Conservation (phyloP, 92 coral and sea anemone species). For the Siderastrea radians region DNA sequence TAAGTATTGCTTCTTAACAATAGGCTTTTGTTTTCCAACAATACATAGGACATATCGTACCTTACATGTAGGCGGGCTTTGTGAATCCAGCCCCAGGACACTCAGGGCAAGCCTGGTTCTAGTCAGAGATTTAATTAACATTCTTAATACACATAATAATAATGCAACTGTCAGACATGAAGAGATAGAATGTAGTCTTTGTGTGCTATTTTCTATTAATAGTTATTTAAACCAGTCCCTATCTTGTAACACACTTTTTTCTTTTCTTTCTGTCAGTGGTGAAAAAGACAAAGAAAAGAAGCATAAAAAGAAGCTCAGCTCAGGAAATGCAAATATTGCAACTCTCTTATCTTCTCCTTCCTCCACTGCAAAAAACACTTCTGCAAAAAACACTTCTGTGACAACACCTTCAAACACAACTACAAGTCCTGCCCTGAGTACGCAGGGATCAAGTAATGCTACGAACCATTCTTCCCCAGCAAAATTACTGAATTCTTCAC, state of each 20-base stretch:
- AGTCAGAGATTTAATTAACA: too few species aligned
- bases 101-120: too few species aligned
- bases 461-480: constrained; percentile 16
- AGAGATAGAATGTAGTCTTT: too few species aligned
- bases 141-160: too few species aligned
- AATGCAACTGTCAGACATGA: too few species aligned
- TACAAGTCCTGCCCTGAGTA: constrained; percentile 11
- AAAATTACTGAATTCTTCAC: constrained; percentile 17
- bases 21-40: too few species aligned
- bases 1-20: too few species aligned
- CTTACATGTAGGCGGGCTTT: too few species aligned
- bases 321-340: constrained; percentile 34
- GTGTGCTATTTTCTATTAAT: too few species aligned
- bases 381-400: constrained; percentile 1
- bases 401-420: constrained; percentile 30
- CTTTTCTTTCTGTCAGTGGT: constrained; percentile 60
- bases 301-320: constrained; percentile 74
- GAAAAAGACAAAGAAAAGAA: constrained; percentile 86
- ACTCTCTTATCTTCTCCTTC: constrained; percentile 24
- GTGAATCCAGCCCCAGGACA: too few species aligned
- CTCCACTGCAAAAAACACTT: constrained; percentile 30
- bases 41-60: too few species aligned
- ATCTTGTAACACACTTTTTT: neutral
- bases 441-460: constrained; percentile 22
- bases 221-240: too few species aligned